phyloP scores from a whole-genome alignment of 2,888 invertebrate genomes.

The Drosophila lacicola region DNA sequence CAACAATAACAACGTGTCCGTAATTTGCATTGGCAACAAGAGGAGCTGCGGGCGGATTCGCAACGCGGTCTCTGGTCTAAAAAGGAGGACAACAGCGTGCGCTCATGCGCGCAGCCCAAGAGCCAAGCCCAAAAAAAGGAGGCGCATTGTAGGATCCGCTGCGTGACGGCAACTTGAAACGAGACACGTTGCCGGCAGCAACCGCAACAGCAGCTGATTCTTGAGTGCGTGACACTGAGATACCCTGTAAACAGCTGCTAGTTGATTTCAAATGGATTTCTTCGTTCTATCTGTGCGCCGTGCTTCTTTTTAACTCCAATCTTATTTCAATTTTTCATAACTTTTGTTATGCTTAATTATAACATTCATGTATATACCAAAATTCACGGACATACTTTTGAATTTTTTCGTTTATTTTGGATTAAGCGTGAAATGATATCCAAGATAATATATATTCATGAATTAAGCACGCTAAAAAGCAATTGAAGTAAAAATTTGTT shows the following conservation, averaged over 20 bases:
- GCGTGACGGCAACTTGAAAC: conserved; percentile 75
- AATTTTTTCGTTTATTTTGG: too few relatives aligned
- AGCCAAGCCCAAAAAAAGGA: conserved; percentile 48
- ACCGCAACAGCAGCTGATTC: neutral
- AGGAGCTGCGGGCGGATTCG: neutral
- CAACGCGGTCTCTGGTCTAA: neutral
- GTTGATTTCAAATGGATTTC: too few relatives aligned
- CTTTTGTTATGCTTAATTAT: too few relatives aligned
- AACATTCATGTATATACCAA: too few relatives aligned
- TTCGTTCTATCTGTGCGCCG: too few relatives aligned
- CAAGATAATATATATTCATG: too few relatives aligned
- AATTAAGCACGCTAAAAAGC: too few relatives aligned
- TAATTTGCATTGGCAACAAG: conserved; percentile 21
- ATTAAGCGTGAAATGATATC: too few relatives aligned
- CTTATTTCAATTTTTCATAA: neutral
- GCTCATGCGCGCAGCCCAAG: conserved; percentile 35
- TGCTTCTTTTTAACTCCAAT: neutral
- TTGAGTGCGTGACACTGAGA: neutral
- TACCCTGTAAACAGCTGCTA: neutral
- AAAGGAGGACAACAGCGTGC: conserved; percentile 56
- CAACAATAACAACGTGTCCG: conserved; percentile 17
- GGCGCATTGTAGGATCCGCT: conserved; percentile 59
- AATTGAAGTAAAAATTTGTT: too few relatives aligned
- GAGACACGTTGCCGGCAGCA: conserved; percentile 58
- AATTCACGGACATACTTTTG: too few relatives aligned